These are phyloP conservation scores for Avahi laniger DNA, from an alignment of 2,797 vertebrate species.

Conservation along the genomic window DNA sequence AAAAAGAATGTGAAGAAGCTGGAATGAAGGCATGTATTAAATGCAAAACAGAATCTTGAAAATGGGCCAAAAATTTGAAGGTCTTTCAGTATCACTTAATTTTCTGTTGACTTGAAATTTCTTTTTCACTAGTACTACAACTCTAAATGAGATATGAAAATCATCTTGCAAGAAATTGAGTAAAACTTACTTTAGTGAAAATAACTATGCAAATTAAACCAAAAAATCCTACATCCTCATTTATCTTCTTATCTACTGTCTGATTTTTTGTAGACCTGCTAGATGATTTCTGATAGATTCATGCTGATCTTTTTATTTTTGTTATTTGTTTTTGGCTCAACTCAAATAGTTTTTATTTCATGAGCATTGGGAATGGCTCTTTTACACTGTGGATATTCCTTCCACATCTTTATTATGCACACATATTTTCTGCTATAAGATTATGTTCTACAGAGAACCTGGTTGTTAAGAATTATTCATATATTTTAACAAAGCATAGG, in stretches of 20 bases:
- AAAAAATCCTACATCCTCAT: not conserved
- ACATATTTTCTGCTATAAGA: not conserved
- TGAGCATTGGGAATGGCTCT: not conserved
- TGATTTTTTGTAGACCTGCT: not conserved
- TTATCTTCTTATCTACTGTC: not conserved
- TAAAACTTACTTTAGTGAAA: slow-evolving; percentile 7
- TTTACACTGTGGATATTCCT: not conserved
- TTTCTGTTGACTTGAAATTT: not conserved
- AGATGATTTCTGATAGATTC: not conserved
- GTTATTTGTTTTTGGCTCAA: not conserved
- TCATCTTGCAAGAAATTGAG: not conserved
- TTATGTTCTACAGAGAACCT: slow-evolving; percentile 16
- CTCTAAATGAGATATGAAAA: not conserved
- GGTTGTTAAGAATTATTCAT: slow-evolving; percentile 55
- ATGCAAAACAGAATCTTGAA: not conserved
- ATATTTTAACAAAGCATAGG: not conserved
- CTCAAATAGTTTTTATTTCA: not conserved
- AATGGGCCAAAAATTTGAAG: not conserved
- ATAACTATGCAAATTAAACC: not conserved
- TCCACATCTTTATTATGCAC: not conserved
- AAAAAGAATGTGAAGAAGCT: not conserved
- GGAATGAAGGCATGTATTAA: not conserved
- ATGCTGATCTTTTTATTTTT: not conserved
- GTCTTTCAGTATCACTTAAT: not conserved
- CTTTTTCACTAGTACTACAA: not conserved